A percentile compares a stretch with the other conserved stretches of the same genome.
Evolutionary conservation across 2,113 vertebrate genomes (phyloP).

Genomic region (Mobula hypostoma): DNA sequence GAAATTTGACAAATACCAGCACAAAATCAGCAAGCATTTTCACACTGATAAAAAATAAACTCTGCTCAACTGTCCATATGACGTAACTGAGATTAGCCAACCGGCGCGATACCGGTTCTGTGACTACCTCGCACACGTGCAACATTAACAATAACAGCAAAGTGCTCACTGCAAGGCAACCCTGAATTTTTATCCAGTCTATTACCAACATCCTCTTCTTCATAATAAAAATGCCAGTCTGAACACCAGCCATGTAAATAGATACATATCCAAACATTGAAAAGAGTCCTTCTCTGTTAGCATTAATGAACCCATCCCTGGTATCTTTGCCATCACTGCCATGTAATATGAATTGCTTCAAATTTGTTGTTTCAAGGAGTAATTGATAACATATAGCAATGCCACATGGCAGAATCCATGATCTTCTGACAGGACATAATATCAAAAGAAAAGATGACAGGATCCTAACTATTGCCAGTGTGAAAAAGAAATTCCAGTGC

Average conservation of each 20-base stretch:
- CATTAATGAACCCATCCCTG: slow-evolving; percentile 67
- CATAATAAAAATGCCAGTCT: slow-evolving; percentile 73
- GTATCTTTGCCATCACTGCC: slow-evolving; percentile 62
- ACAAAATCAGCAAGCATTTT: slow-evolving; percentile 61
- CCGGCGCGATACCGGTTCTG: slow-evolving; percentile 77
- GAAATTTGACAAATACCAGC: slow-evolving; percentile 67
- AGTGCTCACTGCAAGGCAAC: slow-evolving; percentile 50
- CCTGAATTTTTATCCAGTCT: slow-evolving; percentile 60
- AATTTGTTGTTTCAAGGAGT: slow-evolving; percentile 61
- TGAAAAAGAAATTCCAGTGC: slow-evolving; percentile 99
- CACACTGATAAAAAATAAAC: slow-evolving; percentile 61
- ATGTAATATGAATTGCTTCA: slow-evolving; percentile 71
- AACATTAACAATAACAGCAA: slow-evolving; percentile 55
- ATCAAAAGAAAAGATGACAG: slow-evolving; percentile 68
- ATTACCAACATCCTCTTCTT: slow-evolving; percentile 54
- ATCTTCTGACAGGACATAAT: slow-evolving; percentile 56
- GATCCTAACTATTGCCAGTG: slow-evolving; percentile 71
- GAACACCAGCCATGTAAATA: slow-evolving; percentile 80
- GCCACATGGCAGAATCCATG: slow-evolving; percentile 64
- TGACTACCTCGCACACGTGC: slow-evolving; percentile 51
- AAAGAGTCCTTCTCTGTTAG: slow-evolving; percentile 85
- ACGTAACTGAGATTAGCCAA: slow-evolving; percentile 81
- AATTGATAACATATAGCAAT: slow-evolving; percentile 69
- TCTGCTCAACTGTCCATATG: slow-evolving; percentile 74
- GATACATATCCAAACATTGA: slow-evolving; percentile 77